phyloP scores from a whole-genome alignment of 2,797 vertebrate genomes.

The Hoplostethus mediterraneus region DNA sequence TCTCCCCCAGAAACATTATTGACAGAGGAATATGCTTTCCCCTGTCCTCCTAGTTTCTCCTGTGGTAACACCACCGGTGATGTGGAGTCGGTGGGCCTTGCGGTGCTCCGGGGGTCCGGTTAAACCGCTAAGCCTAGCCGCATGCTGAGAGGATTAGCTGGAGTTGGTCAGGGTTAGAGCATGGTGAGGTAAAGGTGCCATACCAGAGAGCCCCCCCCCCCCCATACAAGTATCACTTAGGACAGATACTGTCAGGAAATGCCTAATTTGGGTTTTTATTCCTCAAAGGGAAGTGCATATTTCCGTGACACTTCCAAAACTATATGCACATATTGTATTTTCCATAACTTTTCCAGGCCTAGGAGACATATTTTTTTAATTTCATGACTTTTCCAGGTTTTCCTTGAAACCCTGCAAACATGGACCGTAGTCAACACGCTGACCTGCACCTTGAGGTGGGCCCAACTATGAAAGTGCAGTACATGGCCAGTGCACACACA shows the following conservation, averaged over 20 bases:
- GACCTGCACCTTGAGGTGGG: not conserved
- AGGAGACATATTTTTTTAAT: no score
- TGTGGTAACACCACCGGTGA: not conserved
- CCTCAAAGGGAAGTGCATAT: no score
- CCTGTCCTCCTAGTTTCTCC: not conserved
- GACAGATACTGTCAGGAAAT: no score
- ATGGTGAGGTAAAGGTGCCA: slow-evolving; percentile 47
- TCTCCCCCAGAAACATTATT: slow-evolving; percentile 9
- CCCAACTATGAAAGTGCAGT: slow-evolving; percentile 37
- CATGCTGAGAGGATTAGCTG: slow-evolving; percentile 62
- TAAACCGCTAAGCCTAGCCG: slow-evolving; percentile 67
- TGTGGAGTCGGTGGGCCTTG: not conserved
- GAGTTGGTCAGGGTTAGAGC: slow-evolving; percentile 46
- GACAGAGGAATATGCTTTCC: slow-evolving; percentile 19
- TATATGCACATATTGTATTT: no score
- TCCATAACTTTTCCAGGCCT: no score
- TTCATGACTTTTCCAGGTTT: no score
- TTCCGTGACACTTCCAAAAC: no score
- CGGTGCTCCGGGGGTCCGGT: slow-evolving; percentile 36
- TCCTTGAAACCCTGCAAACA: not conserved
- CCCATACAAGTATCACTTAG: no score
- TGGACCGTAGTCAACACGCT: not conserved
- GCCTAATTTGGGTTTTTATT: no score
- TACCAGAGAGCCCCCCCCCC: slow-evolving; percentile 23
- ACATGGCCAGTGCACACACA: slow-evolving; percentile 30